Conservation (phyloP, 2,888 invertebrate species). For the Orchesella flavescens region DNA sequence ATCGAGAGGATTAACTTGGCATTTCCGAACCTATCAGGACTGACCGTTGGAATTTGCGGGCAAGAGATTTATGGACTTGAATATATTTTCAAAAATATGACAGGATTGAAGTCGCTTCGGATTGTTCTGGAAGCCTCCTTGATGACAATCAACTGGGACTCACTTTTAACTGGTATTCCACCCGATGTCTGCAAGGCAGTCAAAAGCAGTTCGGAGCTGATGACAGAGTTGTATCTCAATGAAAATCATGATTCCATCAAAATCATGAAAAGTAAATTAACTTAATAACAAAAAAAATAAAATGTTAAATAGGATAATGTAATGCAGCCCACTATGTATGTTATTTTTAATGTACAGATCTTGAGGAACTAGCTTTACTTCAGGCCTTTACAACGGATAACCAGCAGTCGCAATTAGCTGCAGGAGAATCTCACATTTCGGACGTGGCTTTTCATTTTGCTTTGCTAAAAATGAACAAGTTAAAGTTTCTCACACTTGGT, state of each 20-base stretch:
- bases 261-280: conserved; percentile 37
- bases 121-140: conserved; percentile 49
- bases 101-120: conserved; percentile 25
- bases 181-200: conserved; percentile 52
- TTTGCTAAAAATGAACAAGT: conserved; percentile 43
- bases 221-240: conserved; percentile 52
- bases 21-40: conserved; percentile 40
- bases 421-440: conserved; percentile 31
- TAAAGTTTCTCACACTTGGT: conserved; percentile 38
- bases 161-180: conserved; percentile 44
- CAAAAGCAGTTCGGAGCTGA: conserved; percentile 37
- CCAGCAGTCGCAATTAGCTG: not conserved
- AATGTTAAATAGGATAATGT: too few relatives aligned
- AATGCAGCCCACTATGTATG: too few relatives aligned
- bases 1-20: conserved; percentile 53
- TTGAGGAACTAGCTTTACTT: conserved; percentile 39
- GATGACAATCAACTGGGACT: conserved; percentile 55
- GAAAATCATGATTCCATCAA: conserved; percentile 50
- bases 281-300: too few relatives aligned
- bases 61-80: conserved; percentile 43
- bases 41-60: conserved; percentile 47
- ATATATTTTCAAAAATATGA: conserved; percentile 57
- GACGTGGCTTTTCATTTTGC: conserved; percentile 55
- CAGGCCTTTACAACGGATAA: conserved; percentile 38
- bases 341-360: conserved; percentile 32